Evolutionary conservation across 2,888 invertebrate species (phyloP), one percentile per base, ranked within the genome.

Genomic region (Parthenolecanium corni): DNA sequence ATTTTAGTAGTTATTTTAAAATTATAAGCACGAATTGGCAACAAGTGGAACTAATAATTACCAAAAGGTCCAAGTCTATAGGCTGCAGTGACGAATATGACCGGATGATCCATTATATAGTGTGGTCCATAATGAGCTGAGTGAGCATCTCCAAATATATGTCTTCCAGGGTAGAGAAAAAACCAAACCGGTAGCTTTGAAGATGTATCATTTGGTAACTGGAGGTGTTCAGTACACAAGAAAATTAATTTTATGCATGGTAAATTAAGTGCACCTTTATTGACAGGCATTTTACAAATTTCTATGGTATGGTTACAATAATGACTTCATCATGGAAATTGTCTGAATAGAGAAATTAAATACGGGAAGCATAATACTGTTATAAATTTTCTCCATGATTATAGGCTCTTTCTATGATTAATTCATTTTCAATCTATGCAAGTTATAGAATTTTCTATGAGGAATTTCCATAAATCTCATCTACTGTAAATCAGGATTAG

Each of bases 21-120:
- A 31, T 31, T 31, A 6, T 31, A 31, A 31, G 4, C 9, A n/a
- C 9, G 4, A 31, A 31, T 31, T 9, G 5, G 9, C 31, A 31
- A 31, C 5, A 16, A 44, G 14, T 44, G n/a, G 14, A 18, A 44
- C 6, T 21, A 5, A 49, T 12, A 12, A 69, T 67, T 57, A 84
- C 74, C 75, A 16, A 74, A 67, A 5, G 71, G 71, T 14, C 74
- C 73, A 6, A 75, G 66, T 67, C 75, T 70, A 66, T 70, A 74
- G 64, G 74, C 74, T 25, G 73, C 64, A 1, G 73, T 70, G 1
- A 74, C 72, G 20, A 72, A 69, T 25, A 75, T 70, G 6, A 75
- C 67, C 66, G 84, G 79, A 52, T 76, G 73, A 58, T 82, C 80
- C 80, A 86, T 80, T 0, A 87, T 68, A 66, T 78, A 76, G 5